Evolutionary conservation across 2,797 vertebrate genomes (phyloP).

Genomic region (Gallinago stenura): DNA sequence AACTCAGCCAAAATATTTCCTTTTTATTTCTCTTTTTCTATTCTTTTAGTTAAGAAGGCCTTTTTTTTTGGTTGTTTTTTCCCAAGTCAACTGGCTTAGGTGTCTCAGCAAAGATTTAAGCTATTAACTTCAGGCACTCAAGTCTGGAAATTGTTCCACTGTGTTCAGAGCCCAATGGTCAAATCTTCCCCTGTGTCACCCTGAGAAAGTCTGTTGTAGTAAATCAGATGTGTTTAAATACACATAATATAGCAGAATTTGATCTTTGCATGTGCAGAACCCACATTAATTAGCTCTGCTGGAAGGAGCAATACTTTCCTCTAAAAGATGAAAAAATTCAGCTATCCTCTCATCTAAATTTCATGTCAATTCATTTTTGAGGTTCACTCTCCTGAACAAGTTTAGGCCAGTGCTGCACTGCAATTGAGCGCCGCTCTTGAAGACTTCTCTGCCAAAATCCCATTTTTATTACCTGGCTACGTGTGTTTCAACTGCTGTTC

Average conservation of each 20-base stretch:
- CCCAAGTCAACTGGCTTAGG: neutral
- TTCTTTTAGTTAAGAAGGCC: neutral
- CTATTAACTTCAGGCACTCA: neutral
- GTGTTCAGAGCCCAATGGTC: neutral
- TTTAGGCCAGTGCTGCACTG: neutral
- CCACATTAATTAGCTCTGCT: neutral
- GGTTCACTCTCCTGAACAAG: neutral
- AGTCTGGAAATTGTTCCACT: neutral
- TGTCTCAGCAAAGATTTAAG: neutral
- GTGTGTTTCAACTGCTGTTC: neutral
- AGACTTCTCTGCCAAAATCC: neutral
- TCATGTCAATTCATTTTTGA: neutral
- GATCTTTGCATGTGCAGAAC: neutral
- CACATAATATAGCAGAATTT: neutral
- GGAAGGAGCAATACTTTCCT: neutral
- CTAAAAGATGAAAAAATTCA: neutral
- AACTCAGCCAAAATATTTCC: neutral
- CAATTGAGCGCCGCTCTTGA: neutral
- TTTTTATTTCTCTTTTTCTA: rapidly evolving
- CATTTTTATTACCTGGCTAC: neutral
- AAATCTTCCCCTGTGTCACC: neutral
- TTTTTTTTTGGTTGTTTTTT: no score
- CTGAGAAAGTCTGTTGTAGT: neutral
- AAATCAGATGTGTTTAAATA: neutral
- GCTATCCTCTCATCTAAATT: neutral